A percentile compares a stretch with the other conserved stretches of the same genome.
Conservation (phyloP, 2,797 vertebrate species). For the Botia almorhae region DNA sequence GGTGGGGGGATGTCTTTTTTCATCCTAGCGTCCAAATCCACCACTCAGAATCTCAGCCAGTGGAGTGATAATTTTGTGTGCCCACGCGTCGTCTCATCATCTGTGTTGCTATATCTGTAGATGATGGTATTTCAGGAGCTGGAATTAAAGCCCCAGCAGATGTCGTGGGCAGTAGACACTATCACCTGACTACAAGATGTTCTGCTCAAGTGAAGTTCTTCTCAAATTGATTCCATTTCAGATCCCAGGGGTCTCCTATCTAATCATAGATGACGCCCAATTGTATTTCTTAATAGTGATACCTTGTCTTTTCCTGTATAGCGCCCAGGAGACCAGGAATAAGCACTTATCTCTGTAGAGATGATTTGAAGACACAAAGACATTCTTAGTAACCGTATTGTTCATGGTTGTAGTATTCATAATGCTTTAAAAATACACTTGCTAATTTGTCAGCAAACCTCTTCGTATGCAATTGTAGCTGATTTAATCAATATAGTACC, state of each 20-base stretch:
- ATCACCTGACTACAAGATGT: slow-evolving; percentile 20
- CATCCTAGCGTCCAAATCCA: not conserved
- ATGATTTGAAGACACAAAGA: slow-evolving; percentile 21
- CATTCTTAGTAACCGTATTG: not conserved
- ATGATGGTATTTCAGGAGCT: slow-evolving; percentile 23
- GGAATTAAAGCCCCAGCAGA: slow-evolving; percentile 22
- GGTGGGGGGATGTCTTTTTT: slow-evolving; percentile 37
- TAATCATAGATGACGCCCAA: slow-evolving; percentile 38
- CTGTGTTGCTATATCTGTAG: slow-evolving; percentile 16
- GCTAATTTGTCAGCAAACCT: too few relatives aligned
- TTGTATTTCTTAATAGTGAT: slow-evolving; percentile 36
- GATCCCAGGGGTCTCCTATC: slow-evolving; percentile 39
- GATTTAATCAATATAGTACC: not conserved
- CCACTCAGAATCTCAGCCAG: not conserved
- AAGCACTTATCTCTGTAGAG: slow-evolving; percentile 18
- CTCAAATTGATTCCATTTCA: slow-evolving; percentile 41
- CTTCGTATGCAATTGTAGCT: not conserved
- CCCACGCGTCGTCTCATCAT: not conserved
- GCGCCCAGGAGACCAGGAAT: slow-evolving; percentile 25
- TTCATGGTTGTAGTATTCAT: too few relatives aligned
- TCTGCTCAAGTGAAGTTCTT: slow-evolving; percentile 36
- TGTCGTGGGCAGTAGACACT: slow-evolving; percentile 10
- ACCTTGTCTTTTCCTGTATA: slow-evolving; percentile 33
- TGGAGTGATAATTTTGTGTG: not conserved
- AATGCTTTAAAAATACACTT: too few relatives aligned